Percentiles rank a stretch among this genome's conserved stretches.
Evolutionary conservation across 2,888 invertebrate species (phyloP).

Genomic region (Melanostoma mellinum): DNA sequence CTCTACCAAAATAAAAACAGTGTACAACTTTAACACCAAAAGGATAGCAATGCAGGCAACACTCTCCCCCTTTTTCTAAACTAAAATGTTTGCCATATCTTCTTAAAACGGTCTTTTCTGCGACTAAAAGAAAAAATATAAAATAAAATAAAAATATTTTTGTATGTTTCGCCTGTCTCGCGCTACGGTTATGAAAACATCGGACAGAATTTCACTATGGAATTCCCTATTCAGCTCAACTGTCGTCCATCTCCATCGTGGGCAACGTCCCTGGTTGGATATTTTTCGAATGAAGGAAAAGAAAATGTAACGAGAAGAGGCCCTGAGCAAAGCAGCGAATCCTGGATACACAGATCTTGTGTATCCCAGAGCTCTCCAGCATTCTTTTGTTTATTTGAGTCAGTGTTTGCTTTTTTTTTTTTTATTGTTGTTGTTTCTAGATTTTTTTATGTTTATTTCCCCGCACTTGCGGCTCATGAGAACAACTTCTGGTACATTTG

Average conservation of each 20-base stretch:
- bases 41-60: slow-evolving; percentile 28
- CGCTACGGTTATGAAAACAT: slow-evolving; percentile 63
- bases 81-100: slow-evolving; percentile 62
- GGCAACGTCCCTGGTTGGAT: slow-evolving; percentile 57
- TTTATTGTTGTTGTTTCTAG: slow-evolving; percentile 3
- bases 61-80: slow-evolving; percentile 22
- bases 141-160: slow-evolving; percentile 27
- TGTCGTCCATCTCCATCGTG: slow-evolving; percentile 56
- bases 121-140: slow-evolving; percentile 12
- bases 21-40: slow-evolving; percentile 12
- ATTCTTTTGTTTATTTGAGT: slow-evolving; percentile 67
- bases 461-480: slow-evolving; percentile 46
- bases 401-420: slow-evolving; percentile 17
- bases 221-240: slow-evolving; percentile 48
- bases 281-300: slow-evolving; percentile 45
- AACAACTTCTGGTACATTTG: slow-evolving; percentile 69
- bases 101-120: slow-evolving; percentile 45
- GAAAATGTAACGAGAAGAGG: slow-evolving; percentile 42
- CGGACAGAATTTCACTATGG: slow-evolving; percentile 54
- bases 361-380: slow-evolving; percentile 39
- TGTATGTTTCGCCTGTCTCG: slow-evolving; percentile 32
- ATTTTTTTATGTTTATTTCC: slow-evolving; percentile 9
- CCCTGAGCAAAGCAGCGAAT: slow-evolving; percentile 31
- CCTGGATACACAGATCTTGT: slow-evolving; percentile 34
- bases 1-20: not conserved